phyloP scores from a whole-genome alignment of 2,888 invertebrate genomes.

The Zhengitettix transpicula region DNA sequence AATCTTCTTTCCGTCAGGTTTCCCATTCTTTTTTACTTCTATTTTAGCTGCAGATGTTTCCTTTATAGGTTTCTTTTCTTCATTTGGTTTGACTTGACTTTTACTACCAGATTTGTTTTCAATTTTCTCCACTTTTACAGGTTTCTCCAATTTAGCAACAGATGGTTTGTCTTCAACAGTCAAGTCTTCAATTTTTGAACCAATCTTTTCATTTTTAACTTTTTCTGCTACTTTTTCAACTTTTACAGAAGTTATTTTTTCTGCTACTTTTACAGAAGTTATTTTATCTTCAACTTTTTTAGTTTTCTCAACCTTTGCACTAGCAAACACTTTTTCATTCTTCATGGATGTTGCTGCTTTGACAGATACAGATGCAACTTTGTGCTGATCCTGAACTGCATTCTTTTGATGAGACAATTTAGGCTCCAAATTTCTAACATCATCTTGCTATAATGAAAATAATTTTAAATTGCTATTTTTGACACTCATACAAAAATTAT shows the following conservation, averaged over 20 bases:
- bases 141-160: conserved; percentile 5
- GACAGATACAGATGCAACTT: not conserved
- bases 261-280: not conserved
- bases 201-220: conserved; percentile 3
- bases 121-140: not conserved
- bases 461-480: not conserved
- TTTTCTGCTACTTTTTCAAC: not conserved
- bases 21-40: not conserved
- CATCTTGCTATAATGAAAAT: too few species aligned
- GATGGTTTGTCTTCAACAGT: not conserved
- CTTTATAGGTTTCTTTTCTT: not conserved
- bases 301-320: not conserved
- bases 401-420: too few species aligned
- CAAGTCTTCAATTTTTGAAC: not conserved
- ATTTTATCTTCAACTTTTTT: not conserved
- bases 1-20: not conserved
- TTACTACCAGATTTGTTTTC: too few species aligned
- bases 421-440: too few species aligned
- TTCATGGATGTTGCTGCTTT: not conserved
- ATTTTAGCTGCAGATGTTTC: not conserved
- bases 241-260: not conserved
- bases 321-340: not conserved
- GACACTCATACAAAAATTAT: not conserved
- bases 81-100: not conserved
- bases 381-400: too few species aligned